Conservation (phyloP, 2,113 vertebrate species). For the Camelus dromedarius region DNA sequence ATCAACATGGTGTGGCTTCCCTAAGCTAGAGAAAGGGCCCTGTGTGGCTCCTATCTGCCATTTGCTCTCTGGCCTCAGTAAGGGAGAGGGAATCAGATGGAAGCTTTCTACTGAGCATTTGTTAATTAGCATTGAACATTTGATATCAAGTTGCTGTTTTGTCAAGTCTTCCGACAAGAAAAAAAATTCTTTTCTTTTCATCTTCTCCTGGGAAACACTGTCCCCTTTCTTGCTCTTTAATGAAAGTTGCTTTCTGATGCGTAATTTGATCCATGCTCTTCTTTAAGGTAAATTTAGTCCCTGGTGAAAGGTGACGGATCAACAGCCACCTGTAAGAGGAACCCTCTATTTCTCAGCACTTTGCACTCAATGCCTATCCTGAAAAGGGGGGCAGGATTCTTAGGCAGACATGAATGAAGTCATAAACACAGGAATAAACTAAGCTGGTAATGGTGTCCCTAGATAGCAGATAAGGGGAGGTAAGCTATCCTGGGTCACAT, state of each 20-base stretch:
- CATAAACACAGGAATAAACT: constrained; percentile 67
- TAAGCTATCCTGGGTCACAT: constrained; percentile 36
- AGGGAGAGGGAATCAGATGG: constrained; percentile 68
- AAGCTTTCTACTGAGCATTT: constrained; percentile 78
- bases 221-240: constrained; percentile 80
- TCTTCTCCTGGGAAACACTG: constrained; percentile 84
- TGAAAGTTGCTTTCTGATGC: constrained; percentile 80
- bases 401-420: constrained; percentile 59
- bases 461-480: constrained; percentile 70
- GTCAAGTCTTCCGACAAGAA: constrained; percentile 80
- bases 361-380: constrained; percentile 53
- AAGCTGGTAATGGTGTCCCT: constrained; percentile 61
- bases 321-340: constrained; percentile 80
- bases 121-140: constrained; percentile 81
- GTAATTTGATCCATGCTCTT: constrained; percentile 78
- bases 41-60: constrained; percentile 52
- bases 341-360: constrained; percentile 59
- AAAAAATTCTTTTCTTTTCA: constrained; percentile 83
- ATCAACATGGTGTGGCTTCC: constrained; percentile 6
- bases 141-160: constrained; percentile 82
- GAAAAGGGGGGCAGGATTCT: constrained; percentile 63
- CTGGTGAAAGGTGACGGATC: constrained; percentile 82
- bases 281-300: constrained; percentile 82
- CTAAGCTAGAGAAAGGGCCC: constrained; percentile 52
- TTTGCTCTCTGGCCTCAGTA: constrained; percentile 69